Base-by-base conservation (phyloP, 2,888 invertebrate genomes). In the Calameuta pallipes region DNA sequence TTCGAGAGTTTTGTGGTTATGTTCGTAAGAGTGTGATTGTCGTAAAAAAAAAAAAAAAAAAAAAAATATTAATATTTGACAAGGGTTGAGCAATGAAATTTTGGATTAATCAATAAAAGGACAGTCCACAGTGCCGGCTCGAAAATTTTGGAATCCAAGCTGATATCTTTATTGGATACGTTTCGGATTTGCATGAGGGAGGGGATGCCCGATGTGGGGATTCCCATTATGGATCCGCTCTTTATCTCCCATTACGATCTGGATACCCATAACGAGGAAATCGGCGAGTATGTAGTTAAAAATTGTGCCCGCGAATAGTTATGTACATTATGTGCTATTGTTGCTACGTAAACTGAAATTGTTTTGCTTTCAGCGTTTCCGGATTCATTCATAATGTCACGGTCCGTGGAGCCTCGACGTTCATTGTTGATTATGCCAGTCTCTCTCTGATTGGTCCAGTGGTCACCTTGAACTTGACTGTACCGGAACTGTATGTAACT, bases 121-220 rank as follows among this genome's bases (percentile, higher is more conserved):
- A 85, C 84, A 90, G 90, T 90, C 83, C 90, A 90, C 86, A 90
- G 88, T 79, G 90, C 90, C 41, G 86, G 90, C 4, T 90, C 90
- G 73, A 90, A 81, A 75, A 89, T 89, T 70, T 82, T 90, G 76
- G 90, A 90, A 79, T 88, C 89, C 81, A 89, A 90, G 75, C 82
- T 90, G 75, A 84, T 85, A 75, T 85, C 87, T 78, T 76, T 90
- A 41, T 75, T 90, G 73, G 90, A 90, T 73, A 89, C 86, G 76
- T 86, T 90, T 75, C 90, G 90, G 3, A 71, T 79, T 0, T 85
- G 88, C 30, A 90, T 90, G 90, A 84, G 85, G 2, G 82, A 89
- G 31, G 90, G 90, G 75, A 87, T 90, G 69, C 89, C 90, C 2
- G 90, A 89, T 30, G 80, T 90, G 0, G 87, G 85, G 4, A 82